Conservation (phyloP, 1,140 invertebrate species). For the Nasonia giraulti region DNA sequence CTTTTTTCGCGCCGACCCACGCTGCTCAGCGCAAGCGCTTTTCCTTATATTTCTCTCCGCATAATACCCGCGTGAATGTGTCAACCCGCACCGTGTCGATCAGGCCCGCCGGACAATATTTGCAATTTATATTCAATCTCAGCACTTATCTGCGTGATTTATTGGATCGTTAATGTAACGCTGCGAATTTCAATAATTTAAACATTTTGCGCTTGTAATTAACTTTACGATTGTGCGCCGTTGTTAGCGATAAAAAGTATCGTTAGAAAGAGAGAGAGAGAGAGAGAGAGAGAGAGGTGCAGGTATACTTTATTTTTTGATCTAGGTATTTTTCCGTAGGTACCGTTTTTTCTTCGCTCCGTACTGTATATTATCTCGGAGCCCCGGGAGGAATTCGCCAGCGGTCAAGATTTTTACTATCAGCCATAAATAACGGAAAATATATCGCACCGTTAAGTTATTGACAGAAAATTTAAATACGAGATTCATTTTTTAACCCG, state of each 20-base stretch:
- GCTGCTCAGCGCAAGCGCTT: slow-evolving; percentile 21
- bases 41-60: slow-evolving; percentile 30
- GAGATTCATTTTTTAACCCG: slow-evolving; percentile 31
- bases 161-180: slow-evolving; percentile 44
- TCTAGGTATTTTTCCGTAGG: background rate
- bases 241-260: slow-evolving; percentile 12
- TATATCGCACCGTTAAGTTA: slow-evolving; percentile 37
- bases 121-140: slow-evolving; percentile 46
- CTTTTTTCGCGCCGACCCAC: slow-evolving; percentile 54
- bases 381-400: slow-evolving; percentile 19
- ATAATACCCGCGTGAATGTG: background rate
- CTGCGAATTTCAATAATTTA: slow-evolving; percentile 40
- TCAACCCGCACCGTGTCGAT: slow-evolving; percentile 14
- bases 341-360: background rate
- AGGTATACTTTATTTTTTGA: slow-evolving; percentile 19
- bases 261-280: too few relatives aligned
- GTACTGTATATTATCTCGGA: background rate
- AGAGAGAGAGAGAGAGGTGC: too few relatives aligned
- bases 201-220: slow-evolving; percentile 44
- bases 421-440: slow-evolving; percentile 31
- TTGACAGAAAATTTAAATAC: slow-evolving; percentile 44
- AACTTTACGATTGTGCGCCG: slow-evolving; percentile 11
- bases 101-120: slow-evolving; percentile 36
- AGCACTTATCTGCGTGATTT: slow-evolving; percentile 49
- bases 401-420: slow-evolving; percentile 30